Percentiles rank a stretch among this genome's conserved stretches.
Conservation (phyloP, 2,113 vertebrate genomes). For the Bostrychus sinensis region DNA sequence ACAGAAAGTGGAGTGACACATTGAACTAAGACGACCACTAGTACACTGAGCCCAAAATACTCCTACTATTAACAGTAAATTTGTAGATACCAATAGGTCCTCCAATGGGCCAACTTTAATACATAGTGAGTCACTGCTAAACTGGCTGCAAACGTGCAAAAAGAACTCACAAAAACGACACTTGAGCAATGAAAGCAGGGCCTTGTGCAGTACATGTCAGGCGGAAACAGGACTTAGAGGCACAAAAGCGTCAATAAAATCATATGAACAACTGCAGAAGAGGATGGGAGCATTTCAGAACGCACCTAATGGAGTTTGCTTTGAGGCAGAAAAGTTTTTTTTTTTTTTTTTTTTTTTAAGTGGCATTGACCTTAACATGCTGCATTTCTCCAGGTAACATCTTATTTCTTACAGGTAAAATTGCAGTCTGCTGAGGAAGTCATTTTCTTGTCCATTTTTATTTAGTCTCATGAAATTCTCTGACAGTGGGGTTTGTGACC, state of each 20-base stretch:
- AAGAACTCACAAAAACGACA: conserved; percentile 10
- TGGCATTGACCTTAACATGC: not conserved
- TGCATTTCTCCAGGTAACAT: conserved; percentile 1
- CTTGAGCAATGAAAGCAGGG: not conserved
- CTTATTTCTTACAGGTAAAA: conserved; percentile 11
- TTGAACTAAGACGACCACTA: too few relatives aligned
- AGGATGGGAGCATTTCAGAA: not conserved
- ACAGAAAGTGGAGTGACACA: too few relatives aligned
- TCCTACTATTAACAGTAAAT: not conserved
- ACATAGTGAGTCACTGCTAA: conserved; percentile 29
- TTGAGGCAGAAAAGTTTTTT: not conserved
- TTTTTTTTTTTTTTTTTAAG: not conserved
- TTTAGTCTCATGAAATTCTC: conserved; percentile 5
- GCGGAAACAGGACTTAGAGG: not conserved
- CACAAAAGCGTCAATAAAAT: conserved; percentile 14
- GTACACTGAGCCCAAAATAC: too few relatives aligned
- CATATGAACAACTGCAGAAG: not conserved
- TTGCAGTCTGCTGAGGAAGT: conserved; percentile 5
- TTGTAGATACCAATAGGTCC: not conserved
- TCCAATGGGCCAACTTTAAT: not conserved
- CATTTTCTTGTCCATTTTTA: conserved; percentile 26
- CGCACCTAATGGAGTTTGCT: conserved; percentile 1
- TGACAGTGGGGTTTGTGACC: conserved; percentile 11
- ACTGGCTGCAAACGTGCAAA: not conserved
- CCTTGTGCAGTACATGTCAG: not conserved